Evolutionary conservation across 2,113 vertebrate genomes (phyloP).

Genomic region (Oceanodroma tethys): DNA sequence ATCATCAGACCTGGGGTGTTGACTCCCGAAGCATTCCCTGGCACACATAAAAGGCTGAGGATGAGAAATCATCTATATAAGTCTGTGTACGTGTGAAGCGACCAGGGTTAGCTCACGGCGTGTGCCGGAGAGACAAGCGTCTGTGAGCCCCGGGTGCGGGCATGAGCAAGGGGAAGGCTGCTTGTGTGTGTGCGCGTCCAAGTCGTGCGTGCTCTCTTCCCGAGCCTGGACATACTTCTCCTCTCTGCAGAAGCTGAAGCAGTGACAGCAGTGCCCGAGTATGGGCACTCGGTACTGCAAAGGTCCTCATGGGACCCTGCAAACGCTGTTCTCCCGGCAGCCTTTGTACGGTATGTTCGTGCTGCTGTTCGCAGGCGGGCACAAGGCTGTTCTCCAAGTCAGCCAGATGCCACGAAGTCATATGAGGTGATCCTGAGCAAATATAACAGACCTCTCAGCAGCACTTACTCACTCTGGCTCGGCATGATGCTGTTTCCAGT

Average conservation of each 20-base stretch:
- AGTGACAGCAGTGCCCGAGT: not conserved
- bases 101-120: not conserved
- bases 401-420: slow-evolving; percentile 32
- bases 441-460: not conserved
- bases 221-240: not conserved
- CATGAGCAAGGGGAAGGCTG: not conserved
- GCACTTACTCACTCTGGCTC: not conserved
- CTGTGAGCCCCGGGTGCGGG: not conserved
- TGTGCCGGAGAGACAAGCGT: fast-evolving
- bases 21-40: not conserved
- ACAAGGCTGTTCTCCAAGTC: slow-evolving; percentile 24
- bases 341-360: not conserved
- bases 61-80: not conserved
- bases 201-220: not conserved
- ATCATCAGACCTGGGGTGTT: fast-evolving
- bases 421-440: slow-evolving; percentile 23
- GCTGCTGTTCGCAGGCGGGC: not conserved
- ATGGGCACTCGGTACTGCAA: not conserved
- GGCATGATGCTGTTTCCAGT: not conserved
- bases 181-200: fast-evolving
- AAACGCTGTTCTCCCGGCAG: not conserved
- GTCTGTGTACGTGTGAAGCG: fast-evolving
- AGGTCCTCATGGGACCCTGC: not conserved
- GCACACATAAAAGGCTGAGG: not conserved
- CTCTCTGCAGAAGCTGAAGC: not conserved